Conservation (phyloP, 2,888 invertebrate genomes). For the Scaptomyza tumidula region DNA sequence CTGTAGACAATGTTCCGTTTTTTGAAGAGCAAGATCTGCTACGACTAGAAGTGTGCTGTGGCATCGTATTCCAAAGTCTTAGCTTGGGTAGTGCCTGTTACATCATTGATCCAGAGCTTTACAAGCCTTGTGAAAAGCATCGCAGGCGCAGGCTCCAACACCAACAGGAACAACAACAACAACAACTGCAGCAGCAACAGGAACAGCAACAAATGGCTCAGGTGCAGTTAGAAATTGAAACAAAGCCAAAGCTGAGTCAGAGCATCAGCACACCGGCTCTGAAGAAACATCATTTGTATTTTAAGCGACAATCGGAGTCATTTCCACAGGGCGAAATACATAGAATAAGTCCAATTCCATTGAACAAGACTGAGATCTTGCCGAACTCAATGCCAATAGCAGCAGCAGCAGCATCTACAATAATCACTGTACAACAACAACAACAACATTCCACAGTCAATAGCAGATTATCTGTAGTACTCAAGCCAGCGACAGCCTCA, state of each 20-base stretch:
- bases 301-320: conserved; percentile 83
- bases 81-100: conserved; percentile 65
- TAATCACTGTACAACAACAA: conserved; percentile 44
- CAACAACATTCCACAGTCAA: conserved; percentile 69
- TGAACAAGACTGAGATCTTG: conserved; percentile 73
- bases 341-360: conserved; percentile 81
- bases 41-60: conserved; percentile 82
- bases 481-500: conserved; percentile 48
- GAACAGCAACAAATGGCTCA: conserved; percentile 28
- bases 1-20: conserved; percentile 75
- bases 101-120: conserved; percentile 80
- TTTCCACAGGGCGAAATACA: conserved; percentile 79
- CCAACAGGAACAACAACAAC: conserved; percentile 24
- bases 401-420: conserved; percentile 32
- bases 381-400: conserved; percentile 29
- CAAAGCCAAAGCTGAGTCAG: conserved; percentile 31
- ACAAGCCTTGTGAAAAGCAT: conserved; percentile 81
- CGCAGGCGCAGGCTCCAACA: conserved; percentile 33
- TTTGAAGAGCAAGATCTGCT: conserved; percentile 81
- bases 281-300: conserved; percentile 84
- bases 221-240: conserved; percentile 9
- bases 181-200: conserved; percentile 21
- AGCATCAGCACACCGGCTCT: conserved; percentile 73
- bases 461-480: conserved; percentile 39
- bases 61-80: conserved; percentile 70